Evolutionary conservation across 2,113 vertebrate genomes (phyloP).

Genomic region (Anguilla rostrata): DNA sequence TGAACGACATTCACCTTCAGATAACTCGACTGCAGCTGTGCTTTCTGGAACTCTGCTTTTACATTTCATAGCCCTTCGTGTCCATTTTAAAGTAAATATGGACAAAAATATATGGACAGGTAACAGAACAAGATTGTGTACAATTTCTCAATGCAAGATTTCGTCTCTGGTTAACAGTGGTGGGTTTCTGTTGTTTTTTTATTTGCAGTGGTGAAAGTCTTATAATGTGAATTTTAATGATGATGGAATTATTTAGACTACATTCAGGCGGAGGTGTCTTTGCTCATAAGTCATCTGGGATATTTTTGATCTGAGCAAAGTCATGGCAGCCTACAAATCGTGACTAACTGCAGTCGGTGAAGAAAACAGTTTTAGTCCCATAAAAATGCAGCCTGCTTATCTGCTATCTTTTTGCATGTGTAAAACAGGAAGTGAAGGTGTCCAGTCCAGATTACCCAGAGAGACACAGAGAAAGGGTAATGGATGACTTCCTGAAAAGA

Average conservation of each 20-base stretch:
- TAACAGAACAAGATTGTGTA: no score
- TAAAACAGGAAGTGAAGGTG: constrained; percentile 90
- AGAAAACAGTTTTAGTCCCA: background rate
- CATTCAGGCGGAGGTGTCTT: background rate
- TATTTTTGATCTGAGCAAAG: background rate
- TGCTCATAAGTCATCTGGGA: background rate
- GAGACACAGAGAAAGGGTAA: constrained; percentile 87
- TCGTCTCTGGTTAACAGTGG: background rate
- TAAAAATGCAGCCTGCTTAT: constrained; percentile 38
- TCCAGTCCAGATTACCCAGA: constrained; percentile 96
- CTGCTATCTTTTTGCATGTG: constrained; percentile 30
- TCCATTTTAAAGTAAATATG: background rate
- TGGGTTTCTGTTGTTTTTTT: background rate
- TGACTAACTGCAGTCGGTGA: no score
- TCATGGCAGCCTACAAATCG: background rate
- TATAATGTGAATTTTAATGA: background rate
- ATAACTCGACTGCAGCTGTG: background rate
- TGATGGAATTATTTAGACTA: background rate
- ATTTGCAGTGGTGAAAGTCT: background rate
- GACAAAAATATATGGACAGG: no score
- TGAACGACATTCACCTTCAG: background rate
- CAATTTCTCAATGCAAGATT: no score
- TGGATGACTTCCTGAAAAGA: constrained; percentile 96
- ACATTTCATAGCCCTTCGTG: background rate
- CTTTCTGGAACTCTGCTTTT: background rate